These are phyloP conservation scores for Theonella swinhoei DNA, from an alignment of 37 sponge, comb jelly and placozoan genomes.

Conservation along the genomic window DNA sequence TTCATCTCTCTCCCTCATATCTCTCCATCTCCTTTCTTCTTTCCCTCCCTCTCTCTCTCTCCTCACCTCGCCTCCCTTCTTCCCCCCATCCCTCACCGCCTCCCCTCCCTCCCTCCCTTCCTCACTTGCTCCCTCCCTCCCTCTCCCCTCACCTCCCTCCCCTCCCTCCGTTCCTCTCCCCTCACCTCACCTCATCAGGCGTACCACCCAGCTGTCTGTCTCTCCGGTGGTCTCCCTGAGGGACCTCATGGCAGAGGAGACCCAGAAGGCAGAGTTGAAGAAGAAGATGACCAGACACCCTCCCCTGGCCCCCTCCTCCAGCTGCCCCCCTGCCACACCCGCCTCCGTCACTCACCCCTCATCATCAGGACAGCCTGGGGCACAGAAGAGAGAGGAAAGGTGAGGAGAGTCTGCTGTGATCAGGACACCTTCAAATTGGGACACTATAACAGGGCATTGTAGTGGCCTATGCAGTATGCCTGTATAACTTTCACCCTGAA, in stretches of 20 bases:
- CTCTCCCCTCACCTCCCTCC: not conserved
- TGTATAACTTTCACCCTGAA: too few relatives aligned
- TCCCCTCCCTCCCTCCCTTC: not conserved
- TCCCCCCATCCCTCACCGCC: not conserved
- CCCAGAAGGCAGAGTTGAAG: not conserved
- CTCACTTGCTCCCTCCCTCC: not conserved
- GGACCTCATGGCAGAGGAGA: slow-evolving; percentile 57
- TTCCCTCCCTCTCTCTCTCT: not conserved
- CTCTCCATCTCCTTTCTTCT: too few relatives aligned
- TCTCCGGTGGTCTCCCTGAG: slow-evolving; percentile 50
- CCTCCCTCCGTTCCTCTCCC: not conserved
- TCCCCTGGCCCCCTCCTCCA: not conserved
- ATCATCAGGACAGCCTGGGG: too few relatives aligned
- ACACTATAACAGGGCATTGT: too few relatives aligned
- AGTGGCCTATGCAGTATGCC: too few relatives aligned
- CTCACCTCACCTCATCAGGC: not conserved
- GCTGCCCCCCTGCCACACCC: not conserved
- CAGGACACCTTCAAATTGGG: too few relatives aligned
- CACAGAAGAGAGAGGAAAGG: too few relatives aligned
- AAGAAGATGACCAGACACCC: not conserved
- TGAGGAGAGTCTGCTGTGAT: too few relatives aligned
- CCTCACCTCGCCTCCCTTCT: not conserved
- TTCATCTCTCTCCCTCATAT: too few relatives aligned
- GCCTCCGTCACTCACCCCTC: not conserved
- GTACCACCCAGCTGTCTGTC: not conserved